These are phyloP conservation scores for Syngnathus acus DNA, from an alignment of 2,797 vertebrate species.

Conservation along the genomic window DNA sequence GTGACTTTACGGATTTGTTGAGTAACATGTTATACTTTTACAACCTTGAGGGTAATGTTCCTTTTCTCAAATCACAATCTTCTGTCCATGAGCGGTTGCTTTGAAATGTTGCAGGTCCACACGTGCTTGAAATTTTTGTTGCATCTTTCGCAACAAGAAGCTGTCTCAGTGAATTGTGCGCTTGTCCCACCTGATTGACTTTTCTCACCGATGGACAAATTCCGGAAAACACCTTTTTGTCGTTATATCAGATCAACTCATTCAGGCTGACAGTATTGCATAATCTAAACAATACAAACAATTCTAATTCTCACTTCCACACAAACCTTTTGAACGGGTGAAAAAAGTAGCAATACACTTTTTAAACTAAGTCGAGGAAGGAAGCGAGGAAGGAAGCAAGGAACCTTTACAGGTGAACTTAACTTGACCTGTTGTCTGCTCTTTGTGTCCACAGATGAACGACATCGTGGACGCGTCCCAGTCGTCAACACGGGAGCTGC, in stretches of 20 bases:
- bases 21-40: too few relatives aligned
- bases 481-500: conserved; percentile 81
- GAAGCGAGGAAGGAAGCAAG: too few relatives aligned
- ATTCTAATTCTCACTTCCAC: too few relatives aligned
- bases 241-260: too few relatives aligned
- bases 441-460: conserved; percentile 72
- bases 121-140: background rate
- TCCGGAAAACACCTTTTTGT: background rate
- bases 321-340: too few relatives aligned
- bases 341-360: too few relatives aligned
- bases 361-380: too few relatives aligned
- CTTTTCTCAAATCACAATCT: too few relatives aligned
- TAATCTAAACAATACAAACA: too few relatives aligned
- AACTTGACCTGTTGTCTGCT: background rate
- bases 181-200: background rate
- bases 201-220: background rate
- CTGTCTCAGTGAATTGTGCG: background rate
- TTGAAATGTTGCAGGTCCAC: background rate
- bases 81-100: background rate
- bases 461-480: conserved; percentile 83
- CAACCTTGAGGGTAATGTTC: too few relatives aligned
- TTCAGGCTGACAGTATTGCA: background rate
- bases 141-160: background rate
- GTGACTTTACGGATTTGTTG: background rate
- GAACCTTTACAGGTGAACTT: background rate